Evolutionary conservation across 1,140 invertebrate genomes (phyloP).

Genomic region (Andricus grossulariae): DNA sequence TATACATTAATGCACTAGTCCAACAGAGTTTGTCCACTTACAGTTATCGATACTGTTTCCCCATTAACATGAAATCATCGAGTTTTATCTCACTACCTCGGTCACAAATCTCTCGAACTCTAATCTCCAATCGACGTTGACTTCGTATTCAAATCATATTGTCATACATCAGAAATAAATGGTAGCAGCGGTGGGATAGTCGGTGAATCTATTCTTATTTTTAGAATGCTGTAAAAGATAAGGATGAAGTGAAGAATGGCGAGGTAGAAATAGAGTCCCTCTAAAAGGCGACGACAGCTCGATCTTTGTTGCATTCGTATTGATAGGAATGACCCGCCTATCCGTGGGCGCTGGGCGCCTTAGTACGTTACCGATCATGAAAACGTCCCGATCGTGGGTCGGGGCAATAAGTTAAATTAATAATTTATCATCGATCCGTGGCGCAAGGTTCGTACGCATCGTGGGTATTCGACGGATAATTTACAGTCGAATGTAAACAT

Average conservation of each 20-base stretch:
- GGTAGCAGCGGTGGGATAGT: constrained; percentile 19
- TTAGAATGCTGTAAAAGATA: neutral
- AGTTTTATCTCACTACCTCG: neutral
- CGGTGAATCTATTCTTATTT: constrained; percentile 42
- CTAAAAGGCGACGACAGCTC: constrained; percentile 12
- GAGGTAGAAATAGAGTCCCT: neutral
- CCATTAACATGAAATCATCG: constrained; percentile 55
- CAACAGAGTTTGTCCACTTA: constrained; percentile 48
- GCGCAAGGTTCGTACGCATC: constrained; percentile 45
- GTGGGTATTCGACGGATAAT: constrained; percentile 57
- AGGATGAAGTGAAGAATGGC: neutral
- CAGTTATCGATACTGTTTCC: constrained; percentile 56
- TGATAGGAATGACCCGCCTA: constrained; percentile 15
- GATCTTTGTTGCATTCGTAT: constrained; percentile 5
- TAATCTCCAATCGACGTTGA: constrained; percentile 33
- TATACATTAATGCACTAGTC: constrained; percentile 59
- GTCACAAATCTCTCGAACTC: neutral
- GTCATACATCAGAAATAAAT: constrained; percentile 14
- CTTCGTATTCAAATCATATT: constrained; percentile 34
- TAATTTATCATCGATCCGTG: constrained; percentile 53
- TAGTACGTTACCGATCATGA: constrained; percentile 30
- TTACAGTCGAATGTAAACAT: constrained; percentile 62
- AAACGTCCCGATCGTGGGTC: constrained; percentile 42
- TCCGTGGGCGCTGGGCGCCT: constrained; percentile 32
- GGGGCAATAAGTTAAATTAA: constrained; percentile 56